Base-by-base conservation (phyloP, 2,888 invertebrate species). In the Lydus trimaculatus region DNA sequence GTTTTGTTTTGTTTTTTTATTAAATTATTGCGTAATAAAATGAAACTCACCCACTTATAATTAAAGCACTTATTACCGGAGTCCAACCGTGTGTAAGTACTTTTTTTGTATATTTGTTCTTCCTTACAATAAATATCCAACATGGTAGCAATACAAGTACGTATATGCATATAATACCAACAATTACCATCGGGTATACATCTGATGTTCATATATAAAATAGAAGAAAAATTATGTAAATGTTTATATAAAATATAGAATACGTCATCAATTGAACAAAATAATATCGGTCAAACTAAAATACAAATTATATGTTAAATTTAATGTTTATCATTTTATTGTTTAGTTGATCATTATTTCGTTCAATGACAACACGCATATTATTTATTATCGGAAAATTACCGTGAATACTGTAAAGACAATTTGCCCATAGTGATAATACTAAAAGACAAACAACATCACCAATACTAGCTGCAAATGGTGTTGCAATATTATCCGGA, bases 401-500 rank as follows among this genome's bases (percentile, higher is more conserved):
- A 94, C 94, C 88, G 83, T 92, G 89, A 71, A 90, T 87, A 7
- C 87, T 87, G 80, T 90, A 94, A 78, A 96, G 89, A 65, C 91
- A 86, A 72, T 92, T 92, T 17, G 96, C 95, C 73, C 97, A 93
- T 74, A 91, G 89, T 0, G 98, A 92, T 0, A 98, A 88, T 20
- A 97, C 90, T 11, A 93, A 90, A 76, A 98, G 91, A 70, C 98
- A 98, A 56, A 96, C 95, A 20, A 98, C 92, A 85, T 99, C 99
- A 2, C 98, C 98, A 73, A 98, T 92, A 76, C 96, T 97, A 13
- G 98, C 98, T 23, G 98, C 98, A 58, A 99, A 89, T 0, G 98
- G 98, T 1, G 98, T 98, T 63, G 98, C 98, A 78, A 99, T 90
- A 86, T 99, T 99, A 86, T 99, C 98, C 0, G 98, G 98, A 85